Evolutionary conservation across 2,888 invertebrate species (phyloP).

Genomic region (Quadriops clusia): DNA sequence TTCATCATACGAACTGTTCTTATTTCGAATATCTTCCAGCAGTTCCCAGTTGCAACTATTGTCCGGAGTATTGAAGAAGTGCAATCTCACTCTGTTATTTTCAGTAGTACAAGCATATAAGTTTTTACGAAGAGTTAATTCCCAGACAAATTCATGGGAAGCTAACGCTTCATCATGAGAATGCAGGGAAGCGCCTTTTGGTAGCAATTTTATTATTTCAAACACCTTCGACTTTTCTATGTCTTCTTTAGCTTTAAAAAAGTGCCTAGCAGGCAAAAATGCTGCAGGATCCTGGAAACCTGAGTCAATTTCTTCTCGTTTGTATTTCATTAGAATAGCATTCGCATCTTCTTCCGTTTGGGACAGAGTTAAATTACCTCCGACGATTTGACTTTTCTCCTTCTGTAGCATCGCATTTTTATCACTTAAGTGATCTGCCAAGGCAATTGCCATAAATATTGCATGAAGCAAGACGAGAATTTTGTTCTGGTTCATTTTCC

Average conservation of each 20-base stretch:
- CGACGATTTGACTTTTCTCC: slow-evolving; percentile 13
- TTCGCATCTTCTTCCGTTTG: slow-evolving; percentile 25
- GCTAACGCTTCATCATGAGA: slow-evolving; percentile 52
- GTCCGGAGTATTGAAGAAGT: slow-evolving; percentile 23
- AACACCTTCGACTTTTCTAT: slow-evolving; percentile 55
- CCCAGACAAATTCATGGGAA: slow-evolving; percentile 46
- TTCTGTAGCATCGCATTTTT: no score
- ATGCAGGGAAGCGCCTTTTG: slow-evolving; percentile 65
- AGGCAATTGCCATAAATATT: no score
- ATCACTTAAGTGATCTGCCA: no score
- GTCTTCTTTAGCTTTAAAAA: slow-evolving; percentile 45
- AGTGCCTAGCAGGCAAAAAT: slow-evolving; percentile 55
- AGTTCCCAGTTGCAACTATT: slow-evolving; percentile 34
- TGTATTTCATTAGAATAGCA: slow-evolving; percentile 23
- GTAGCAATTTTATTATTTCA: slow-evolving; percentile 52
- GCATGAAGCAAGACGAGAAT: no score
- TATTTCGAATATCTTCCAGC: slow-evolving; percentile 33
- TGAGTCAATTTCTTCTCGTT: slow-evolving; percentile 23
- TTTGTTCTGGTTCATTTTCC: no score
- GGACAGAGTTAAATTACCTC: slow-evolving; percentile 20
- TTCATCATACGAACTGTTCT: slow-evolving; percentile 20
- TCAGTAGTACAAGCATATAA: slow-evolving; percentile 40
- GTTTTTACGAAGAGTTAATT: slow-evolving; percentile 47
- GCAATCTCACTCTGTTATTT: slow-evolving; percentile 23
- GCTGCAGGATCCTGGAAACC: slow-evolving; percentile 23